Evolutionary conservation across 2,888 invertebrate species (phyloP).

Genomic region (Protophormia terraenovae): DNA sequence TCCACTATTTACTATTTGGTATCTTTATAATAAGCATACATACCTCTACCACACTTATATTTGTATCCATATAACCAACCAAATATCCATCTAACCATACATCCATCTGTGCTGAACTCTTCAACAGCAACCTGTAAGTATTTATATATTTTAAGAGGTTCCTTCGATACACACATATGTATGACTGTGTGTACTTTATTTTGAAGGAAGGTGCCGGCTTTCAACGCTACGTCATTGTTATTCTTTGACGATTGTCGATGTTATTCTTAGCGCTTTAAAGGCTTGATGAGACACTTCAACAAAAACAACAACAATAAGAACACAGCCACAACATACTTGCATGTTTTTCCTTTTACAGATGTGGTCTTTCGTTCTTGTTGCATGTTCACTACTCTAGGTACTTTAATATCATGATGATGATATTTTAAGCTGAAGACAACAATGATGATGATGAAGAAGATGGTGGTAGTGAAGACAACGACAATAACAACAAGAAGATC

Average conservation of each 20-base stretch:
- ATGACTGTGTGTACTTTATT: background rate
- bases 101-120: conserved; percentile 21
- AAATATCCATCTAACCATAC: background rate
- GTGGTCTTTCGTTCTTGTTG: conserved; percentile 38
- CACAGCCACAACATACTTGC: conserved; percentile 48
- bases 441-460: conserved; percentile 33
- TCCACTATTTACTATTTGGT: conserved; percentile 48
- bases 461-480: background rate
- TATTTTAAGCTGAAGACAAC: conserved; percentile 33
- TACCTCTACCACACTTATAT: background rate
- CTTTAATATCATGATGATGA: conserved; percentile 27
- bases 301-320: background rate
- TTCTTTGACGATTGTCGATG: conserved; percentile 68
- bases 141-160: conserved; percentile 15
- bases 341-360: conserved; percentile 35
- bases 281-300: conserved; percentile 66
- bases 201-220: conserved; percentile 65
- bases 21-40: conserved; percentile 64
- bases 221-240: conserved; percentile 67
- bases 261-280: conserved; percentile 68
- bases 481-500: conserved; percentile 34
- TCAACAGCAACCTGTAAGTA: conserved; percentile 53
- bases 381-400: background rate
- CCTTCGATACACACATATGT: background rate
- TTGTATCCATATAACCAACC: background rate